phyloP scores from a whole-genome alignment of 2,113 vertebrate species.

The Lichenostomus cassidix region DNA sequence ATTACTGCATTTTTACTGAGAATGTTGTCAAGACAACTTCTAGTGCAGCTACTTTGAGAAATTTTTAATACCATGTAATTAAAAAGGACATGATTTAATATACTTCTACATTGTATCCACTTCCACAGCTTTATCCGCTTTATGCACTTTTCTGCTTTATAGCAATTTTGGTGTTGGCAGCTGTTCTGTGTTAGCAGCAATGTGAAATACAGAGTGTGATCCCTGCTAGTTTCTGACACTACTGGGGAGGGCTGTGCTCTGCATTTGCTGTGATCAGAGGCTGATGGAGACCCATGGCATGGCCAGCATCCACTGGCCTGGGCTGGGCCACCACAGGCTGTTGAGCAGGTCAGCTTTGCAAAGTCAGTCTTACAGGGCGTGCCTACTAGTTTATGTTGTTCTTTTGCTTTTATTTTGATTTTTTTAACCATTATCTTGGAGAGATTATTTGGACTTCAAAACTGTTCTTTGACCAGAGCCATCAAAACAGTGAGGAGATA shows the following conservation, averaged over 20 bases:
- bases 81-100: background rate
- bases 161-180: background rate
- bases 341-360: background rate
- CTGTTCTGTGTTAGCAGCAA: background rate
- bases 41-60: background rate
- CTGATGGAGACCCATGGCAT: background rate
- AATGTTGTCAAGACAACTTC: slow-evolving; percentile 9
- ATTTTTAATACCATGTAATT: background rate
- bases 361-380: background rate
- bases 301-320: background rate
- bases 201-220: background rate
- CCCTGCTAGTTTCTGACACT: background rate
- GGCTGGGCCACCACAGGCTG: background rate
- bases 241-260: background rate
- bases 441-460: background rate
- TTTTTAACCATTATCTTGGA: background rate
- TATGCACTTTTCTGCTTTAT: background rate
- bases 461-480: background rate
- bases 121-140: background rate
- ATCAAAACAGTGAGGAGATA: background rate
- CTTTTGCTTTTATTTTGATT: background rate
- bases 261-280: background rate
- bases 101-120: background rate
- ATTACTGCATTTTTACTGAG: background rate
- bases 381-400: background rate